Evolutionary conservation across 2,888 invertebrate genomes (phyloP).

Genomic region (Malthinus flaveolus): DNA sequence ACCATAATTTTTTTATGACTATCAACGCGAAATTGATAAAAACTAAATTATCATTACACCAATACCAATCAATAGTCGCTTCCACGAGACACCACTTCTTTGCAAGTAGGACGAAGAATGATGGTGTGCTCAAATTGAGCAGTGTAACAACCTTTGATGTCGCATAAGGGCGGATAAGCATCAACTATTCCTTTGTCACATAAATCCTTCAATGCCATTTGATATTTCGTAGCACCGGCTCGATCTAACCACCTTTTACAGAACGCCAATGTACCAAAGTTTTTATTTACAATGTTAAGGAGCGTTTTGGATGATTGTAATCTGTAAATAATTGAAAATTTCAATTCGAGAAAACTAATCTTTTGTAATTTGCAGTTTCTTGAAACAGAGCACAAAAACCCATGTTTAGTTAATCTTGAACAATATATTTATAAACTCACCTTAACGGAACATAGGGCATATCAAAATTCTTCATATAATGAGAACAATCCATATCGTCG

Average conservation of each 20-base stretch:
- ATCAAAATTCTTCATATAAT: conserved; percentile 99
- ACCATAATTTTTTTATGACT: no score
- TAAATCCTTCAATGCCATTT: conserved; percentile 97
- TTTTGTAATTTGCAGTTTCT: no score
- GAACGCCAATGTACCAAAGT: conserved; percentile 97
- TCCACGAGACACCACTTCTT: conserved; percentile 96
- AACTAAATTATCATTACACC: no score
- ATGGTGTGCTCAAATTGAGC: conserved; percentile 99
- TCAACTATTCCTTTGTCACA: conserved; percentile 98
- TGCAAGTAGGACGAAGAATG: conserved; percentile 95
- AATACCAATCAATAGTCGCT: conserved; percentile 58
- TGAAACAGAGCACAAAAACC: no score
- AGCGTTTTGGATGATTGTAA: conserved; percentile 92
- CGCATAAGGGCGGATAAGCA: conserved; percentile 97
- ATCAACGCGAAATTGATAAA: no score
- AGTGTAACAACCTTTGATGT: conserved; percentile 96
- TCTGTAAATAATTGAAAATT: conserved; percentile 54
- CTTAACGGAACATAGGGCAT: conserved; percentile 88
- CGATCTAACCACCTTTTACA: conserved; percentile 99
- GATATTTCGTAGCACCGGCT: conserved; percentile 94
- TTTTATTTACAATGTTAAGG: conserved; percentile 90
- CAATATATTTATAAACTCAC: conserved; percentile 54
- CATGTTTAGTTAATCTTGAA: no score
- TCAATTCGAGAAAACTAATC: background rate
- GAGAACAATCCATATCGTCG: conserved; percentile 99